phyloP scores from a whole-genome alignment of 1,140 invertebrate species.

The Drosophila kepulauana region DNA sequence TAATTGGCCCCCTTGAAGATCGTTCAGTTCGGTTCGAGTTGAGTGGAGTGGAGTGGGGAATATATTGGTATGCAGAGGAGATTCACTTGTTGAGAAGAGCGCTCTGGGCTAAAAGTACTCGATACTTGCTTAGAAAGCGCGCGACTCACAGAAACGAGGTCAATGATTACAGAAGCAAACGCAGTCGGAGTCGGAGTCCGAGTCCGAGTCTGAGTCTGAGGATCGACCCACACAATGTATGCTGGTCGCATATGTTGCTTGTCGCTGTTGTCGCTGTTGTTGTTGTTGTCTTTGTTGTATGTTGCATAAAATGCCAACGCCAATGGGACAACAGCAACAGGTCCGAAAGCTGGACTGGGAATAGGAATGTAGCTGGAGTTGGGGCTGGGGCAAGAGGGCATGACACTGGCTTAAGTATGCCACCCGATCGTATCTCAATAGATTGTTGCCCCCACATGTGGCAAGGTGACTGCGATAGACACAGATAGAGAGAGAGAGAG shows the following conservation, averaged over 20 bases:
- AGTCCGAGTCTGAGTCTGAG: neutral
- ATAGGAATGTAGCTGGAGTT: neutral
- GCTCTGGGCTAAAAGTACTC: neutral
- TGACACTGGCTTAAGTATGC: constrained; percentile 28
- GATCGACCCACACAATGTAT: constrained; percentile 10
- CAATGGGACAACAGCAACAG: neutral
- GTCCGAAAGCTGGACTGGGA: neutral
- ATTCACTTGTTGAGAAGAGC: constrained; percentile 21
- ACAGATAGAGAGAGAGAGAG: neutral
- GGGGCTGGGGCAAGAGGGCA: constrained; percentile 23
- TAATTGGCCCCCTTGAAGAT: constrained; percentile 15
- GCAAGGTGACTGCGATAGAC: constrained; percentile 11
- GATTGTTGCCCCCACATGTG: constrained; percentile 16
- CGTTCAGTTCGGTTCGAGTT: neutral
- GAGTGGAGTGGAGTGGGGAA: neutral
- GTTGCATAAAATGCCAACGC: constrained; percentile 20
- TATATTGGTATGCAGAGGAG: constrained; percentile 20
- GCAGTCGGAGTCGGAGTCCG: neutral
- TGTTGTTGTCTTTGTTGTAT: neutral
- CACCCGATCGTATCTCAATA: constrained; percentile 24
- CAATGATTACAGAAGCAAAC: constrained; percentile 36
- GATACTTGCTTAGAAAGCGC: constrained; percentile 30
- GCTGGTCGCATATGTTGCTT: too few relatives aligned
- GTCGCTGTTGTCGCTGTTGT: neutral
- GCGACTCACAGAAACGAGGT: constrained; percentile 19